A percentile compares a stretch with the other conserved stretches of the same genome.
These are phyloP conservation scores for Heliconius ismenius DNA, from an alignment of 2,888 invertebrate species.

Conservation along the genomic window DNA sequence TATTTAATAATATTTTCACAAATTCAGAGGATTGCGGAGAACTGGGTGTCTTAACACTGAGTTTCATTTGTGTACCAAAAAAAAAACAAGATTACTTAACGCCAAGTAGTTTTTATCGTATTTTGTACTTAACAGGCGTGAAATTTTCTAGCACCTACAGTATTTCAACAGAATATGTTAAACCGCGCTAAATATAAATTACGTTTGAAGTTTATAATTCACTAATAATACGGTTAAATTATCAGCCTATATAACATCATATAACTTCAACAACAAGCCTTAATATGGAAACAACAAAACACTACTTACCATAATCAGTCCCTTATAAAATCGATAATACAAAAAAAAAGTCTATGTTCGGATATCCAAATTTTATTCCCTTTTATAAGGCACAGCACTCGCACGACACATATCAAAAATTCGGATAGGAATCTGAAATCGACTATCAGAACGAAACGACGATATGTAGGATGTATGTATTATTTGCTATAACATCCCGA, in stretches of 20 bases:
- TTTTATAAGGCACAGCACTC: slow-evolving; percentile 22
- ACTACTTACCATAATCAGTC: background rate
- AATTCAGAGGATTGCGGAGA: too few species aligned
- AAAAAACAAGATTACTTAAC: background rate
- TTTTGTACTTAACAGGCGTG: background rate
- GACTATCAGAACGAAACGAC: slow-evolving; percentile 20
- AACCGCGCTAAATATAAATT: background rate
- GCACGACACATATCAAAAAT: slow-evolving; percentile 26
- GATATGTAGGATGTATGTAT: slow-evolving; percentile 28
- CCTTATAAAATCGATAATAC: slow-evolving; percentile 1
- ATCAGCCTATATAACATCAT: background rate
- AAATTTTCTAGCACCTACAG: background rate
- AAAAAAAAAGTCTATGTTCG: slow-evolving; percentile 5
- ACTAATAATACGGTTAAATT: background rate
- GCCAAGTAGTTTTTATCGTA: background rate
- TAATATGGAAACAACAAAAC: background rate
- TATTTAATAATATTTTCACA: too few species aligned
- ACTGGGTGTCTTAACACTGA: too few species aligned
- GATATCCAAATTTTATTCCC: slow-evolving; percentile 17
- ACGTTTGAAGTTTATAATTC: background rate
- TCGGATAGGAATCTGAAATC: slow-evolving; percentile 27
- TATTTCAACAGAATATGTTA: background rate
- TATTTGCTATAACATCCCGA: slow-evolving; percentile 33
- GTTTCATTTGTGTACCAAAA: too few species aligned
- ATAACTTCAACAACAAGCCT: background rate